Percentiles rank a stretch among this genome's conserved stretches.
Evolutionary conservation across 2,797 vertebrate genomes (phyloP).

Genomic region (Intellagama lesueurii): DNA sequence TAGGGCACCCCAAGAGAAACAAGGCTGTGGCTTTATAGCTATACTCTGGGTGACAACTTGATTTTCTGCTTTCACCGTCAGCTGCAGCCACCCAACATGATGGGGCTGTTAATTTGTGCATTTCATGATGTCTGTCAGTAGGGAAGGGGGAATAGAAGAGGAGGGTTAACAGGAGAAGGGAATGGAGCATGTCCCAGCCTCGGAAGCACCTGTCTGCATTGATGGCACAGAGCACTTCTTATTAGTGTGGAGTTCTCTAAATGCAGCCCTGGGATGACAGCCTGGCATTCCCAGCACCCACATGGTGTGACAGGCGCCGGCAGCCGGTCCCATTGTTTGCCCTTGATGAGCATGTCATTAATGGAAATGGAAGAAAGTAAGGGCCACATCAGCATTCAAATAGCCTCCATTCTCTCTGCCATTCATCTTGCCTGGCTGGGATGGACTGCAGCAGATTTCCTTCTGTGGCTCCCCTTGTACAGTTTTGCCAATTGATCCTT

Average conservation of each 20-base stretch:
- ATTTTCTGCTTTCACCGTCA: slow-evolving; percentile 91
- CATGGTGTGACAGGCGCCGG: slow-evolving; percentile 88
- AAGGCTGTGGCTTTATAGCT: slow-evolving; percentile 84
- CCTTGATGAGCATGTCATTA: slow-evolving; percentile 96
- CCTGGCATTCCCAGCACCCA: slow-evolving; percentile 85
- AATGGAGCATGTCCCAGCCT: slow-evolving; percentile 87
- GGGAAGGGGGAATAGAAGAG: slow-evolving; percentile 60
- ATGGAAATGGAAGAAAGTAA: slow-evolving; percentile 91
- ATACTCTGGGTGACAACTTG: slow-evolving; percentile 91
- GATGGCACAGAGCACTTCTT: slow-evolving; percentile 90
- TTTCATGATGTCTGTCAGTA: slow-evolving; percentile 90
- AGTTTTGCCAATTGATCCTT: slow-evolving; percentile 76
- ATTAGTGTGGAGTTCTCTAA: slow-evolving; percentile 89
- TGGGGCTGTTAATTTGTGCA: slow-evolving; percentile 91
- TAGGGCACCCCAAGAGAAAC: slow-evolving; percentile 87
- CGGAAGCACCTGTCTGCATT: slow-evolving; percentile 91
- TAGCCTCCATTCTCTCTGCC: slow-evolving; percentile 89
- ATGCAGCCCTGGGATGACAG: slow-evolving; percentile 87
- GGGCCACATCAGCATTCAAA: slow-evolving; percentile 95
- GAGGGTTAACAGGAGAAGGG: slow-evolving; percentile 81
- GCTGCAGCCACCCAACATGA: slow-evolving; percentile 89
- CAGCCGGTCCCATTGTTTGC: slow-evolving; percentile 89
- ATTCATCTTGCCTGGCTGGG: slow-evolving; percentile 80
- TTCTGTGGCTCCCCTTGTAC: slow-evolving; percentile 74
- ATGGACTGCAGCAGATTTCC: slow-evolving; percentile 77